Evolutionary conservation across 2,797 vertebrate species (phyloP), one percentile per base, ranked within the genome.

Genomic region (Sternotherus odoratus): DNA sequence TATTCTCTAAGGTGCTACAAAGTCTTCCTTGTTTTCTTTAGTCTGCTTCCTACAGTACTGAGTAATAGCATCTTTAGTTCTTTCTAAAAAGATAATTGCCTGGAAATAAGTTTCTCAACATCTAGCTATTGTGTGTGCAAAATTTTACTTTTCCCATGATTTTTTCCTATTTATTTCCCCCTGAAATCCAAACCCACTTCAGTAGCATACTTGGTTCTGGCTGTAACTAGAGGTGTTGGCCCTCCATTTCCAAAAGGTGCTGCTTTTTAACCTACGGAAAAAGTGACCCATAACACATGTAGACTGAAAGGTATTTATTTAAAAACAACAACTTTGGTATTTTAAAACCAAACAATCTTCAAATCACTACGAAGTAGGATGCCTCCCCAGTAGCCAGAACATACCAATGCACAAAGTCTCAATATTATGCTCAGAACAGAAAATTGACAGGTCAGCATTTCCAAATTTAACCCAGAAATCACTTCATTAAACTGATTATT

Each of bases 291-390:
- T 60, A 43, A 30, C 74, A 43, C 1, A 88, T 80, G 90, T 85
- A 94, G 92, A 94, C 93, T 96, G 91, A 98, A 98, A 98, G 88
- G 15, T 87, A 90, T 98, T 98, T 98, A 98, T 98, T 98, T 97
- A 97, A 96, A 98, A 97, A 97, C 95, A 96, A 97, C 96, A 97
- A 95, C 98, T 98, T 98, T 98, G 98, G 98, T 97, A 98, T 97
- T 97, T 98, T 91, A 97, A 98, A 98, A 98, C 95, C 97, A 97
- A 97, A 96, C 49, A 82, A 96, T 90, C 87, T 97, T 96, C 93
- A 89, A 96, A 95, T 96, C 93, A 87, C 94, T 97, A 97, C 85
- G 95, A 98, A 97, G 95, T 94, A 86, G 82, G 95, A 93, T 78
- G 63, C 83, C 82, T 91, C 84, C 86, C 92, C 92, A 86, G 13